A percentile compares a stretch with the other conserved stretches of the same genome.
Evolutionary conservation across 1,140 invertebrate species (phyloP).

Genomic region (Apis mellifera): DNA sequence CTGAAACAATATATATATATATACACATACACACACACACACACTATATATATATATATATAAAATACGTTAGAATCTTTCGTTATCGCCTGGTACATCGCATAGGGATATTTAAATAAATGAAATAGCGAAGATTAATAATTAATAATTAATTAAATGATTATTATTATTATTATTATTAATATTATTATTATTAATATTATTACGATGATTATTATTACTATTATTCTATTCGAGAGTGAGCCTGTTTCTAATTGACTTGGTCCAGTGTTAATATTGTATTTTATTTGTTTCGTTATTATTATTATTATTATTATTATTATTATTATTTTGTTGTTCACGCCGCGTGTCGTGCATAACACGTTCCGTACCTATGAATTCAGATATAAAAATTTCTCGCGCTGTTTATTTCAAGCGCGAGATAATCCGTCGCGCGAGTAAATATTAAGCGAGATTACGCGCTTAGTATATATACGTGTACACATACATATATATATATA

Average conservation of each 20-base stretch:
- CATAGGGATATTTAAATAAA: slow-evolving; percentile 64
- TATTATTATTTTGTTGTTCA: slow-evolving; percentile 77
- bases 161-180: slow-evolving; percentile 59
- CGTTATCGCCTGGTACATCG: slow-evolving; percentile 65
- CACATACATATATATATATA: no score
- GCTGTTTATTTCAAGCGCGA: slow-evolving; percentile 14
- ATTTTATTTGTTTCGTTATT: slow-evolving; percentile 82
- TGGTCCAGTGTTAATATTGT: slow-evolving; percentile 81
- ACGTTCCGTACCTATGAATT: slow-evolving; percentile 76
- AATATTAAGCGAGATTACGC: no score
- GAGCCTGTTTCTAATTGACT: slow-evolving; percentile 78
- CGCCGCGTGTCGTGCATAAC: slow-evolving; percentile 78
- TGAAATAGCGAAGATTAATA: slow-evolving; percentile 56
- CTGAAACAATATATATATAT: background rate
- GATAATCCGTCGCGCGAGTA: background rate
- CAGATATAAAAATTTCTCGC: slow-evolving; percentile 22
- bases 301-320: slow-evolving; percentile 79
- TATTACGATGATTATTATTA: slow-evolving; percentile 68
- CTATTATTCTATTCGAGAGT: slow-evolving; percentile 77
- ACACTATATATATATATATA: background rate
- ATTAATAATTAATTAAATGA: no score
- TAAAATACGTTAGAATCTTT: slow-evolving; percentile 49
- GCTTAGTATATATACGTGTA: no score
- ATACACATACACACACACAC: no score
- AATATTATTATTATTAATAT: slow-evolving; percentile 67